phyloP scores from a whole-genome alignment of 2,797 vertebrate species.

The Petrocephalus schoutedeni region DNA sequence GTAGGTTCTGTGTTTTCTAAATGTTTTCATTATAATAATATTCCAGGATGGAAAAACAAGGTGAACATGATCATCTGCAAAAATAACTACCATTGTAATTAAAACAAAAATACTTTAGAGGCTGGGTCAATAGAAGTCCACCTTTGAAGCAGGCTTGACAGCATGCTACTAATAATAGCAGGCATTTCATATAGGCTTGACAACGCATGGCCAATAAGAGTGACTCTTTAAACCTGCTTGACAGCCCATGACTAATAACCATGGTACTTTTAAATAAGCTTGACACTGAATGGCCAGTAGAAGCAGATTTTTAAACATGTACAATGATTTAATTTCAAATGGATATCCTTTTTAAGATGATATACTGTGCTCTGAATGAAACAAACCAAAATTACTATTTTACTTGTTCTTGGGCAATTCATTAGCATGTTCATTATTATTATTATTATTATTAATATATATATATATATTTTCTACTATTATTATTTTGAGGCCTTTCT shows the following conservation, averaged over 20 bases:
- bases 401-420: background rate
- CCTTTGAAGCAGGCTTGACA: background rate
- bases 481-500: background rate
- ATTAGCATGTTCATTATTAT: background rate
- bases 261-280: background rate
- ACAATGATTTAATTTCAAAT: background rate
- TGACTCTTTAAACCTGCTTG: slow-evolving; percentile 15
- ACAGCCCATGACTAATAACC: slow-evolving; percentile 1
- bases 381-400: background rate
- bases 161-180: background rate
- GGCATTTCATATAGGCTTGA: background rate
- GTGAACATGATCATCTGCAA: background rate
- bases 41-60: slow-evolving; percentile 1
- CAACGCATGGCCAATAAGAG: background rate
- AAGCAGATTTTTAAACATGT: background rate
- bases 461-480: background rate
- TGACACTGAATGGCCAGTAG: background rate
- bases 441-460: background rate
- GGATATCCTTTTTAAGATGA: background rate
- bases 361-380: background rate
- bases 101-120: slow-evolving; percentile 11
- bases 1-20: background rate
- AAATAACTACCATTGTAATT: slow-evolving; percentile 9
- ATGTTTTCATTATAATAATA: background rate
- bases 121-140: background rate